Base-by-base conservation (phyloP, 2,113 vertebrate species). In the Macaca mulatta region DNA sequence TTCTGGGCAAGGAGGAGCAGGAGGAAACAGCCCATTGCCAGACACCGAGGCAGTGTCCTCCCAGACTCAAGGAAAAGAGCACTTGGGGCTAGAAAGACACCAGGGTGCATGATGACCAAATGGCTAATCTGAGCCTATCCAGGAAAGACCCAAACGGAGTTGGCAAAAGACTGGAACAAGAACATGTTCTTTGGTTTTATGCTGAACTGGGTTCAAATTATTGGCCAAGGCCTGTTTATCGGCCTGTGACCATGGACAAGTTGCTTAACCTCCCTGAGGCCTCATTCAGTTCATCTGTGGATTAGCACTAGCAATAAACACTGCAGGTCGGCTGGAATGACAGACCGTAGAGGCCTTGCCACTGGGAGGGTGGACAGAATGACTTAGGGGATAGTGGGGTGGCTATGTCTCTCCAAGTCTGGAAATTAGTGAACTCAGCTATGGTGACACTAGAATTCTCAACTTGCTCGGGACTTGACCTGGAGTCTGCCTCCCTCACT, bases 291-390 rank as follows among this genome's bases (percentile, higher is more conserved):
- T 38, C 85, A 17, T 55, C 55, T 22, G 8, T 30, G 59, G 59
- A 2, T 20, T 32, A 72, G 20, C 4, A 1, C 18, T 27, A 14
- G 10, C 0, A 0, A 30, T 0, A 6, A 2, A 14, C 0, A 40
- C 25, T 0, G 17, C 13, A 48, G 43, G 30, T 2, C 0, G 5
- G 3, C 11, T 48, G 48, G n/a, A 11, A 8, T 22, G 22, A 61
- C 10, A 11, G 74, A 38, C 23, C 3, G 14, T 0, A 6, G 70
- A 72, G 13, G 14, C n/a, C 45, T 43, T 35, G 27, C 6, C 38
- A 2, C 1, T 0, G 27, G 14, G 72, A 18, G 35, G 2, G 18
- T 0, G 5, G 43, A n/a, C 92, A 48, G 40, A 7, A 2, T 5
- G 18, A 8, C n/a, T 27, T 10, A 55, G 50, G 52, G 81, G 8